phyloP scores from a whole-genome alignment of 2,888 invertebrate genomes.

The Heliothis peltigera region DNA sequence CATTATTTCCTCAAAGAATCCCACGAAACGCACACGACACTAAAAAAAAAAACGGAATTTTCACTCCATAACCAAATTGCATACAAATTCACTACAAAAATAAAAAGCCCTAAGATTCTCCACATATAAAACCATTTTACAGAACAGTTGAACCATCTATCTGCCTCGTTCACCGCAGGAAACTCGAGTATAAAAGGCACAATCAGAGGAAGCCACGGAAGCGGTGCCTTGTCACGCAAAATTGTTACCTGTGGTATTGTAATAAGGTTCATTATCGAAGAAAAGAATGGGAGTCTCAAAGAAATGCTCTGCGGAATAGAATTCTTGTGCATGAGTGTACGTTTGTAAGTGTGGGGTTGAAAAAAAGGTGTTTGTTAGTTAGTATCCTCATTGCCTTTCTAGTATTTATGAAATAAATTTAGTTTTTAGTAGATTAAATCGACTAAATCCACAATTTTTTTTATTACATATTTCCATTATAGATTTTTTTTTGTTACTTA shows the following conservation, averaged over 20 bases:
- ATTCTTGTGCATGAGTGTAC: neutral
- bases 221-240: neutral
- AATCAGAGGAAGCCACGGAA: conserved; percentile 32
- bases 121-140: neutral
- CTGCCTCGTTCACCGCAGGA: conserved; percentile 9
- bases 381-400: neutral
- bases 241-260: conserved; percentile 13
- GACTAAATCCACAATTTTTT: too few relatives aligned
- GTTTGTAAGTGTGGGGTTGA: neutral
- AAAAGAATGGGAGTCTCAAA: neutral
- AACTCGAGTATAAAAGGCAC: conserved; percentile 26
- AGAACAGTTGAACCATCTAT: conserved; percentile 1
- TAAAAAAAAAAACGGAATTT: neutral
- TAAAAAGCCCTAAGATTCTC: neutral
- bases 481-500: too few relatives aligned
- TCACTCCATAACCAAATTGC: neutral
- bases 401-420: neutral
- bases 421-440: neutral
- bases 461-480: too few relatives aligned
- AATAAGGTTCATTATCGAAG: conserved; percentile 11
- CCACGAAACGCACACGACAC: too few relatives aligned
- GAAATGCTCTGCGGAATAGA: conserved; percentile 1
- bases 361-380: neutral
- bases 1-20: neutral
- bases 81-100: neutral